Evolutionary conservation across 53 echinoderm and acorn worm genomes (phyloP).

Genomic region (Holothuria leucospilota): DNA sequence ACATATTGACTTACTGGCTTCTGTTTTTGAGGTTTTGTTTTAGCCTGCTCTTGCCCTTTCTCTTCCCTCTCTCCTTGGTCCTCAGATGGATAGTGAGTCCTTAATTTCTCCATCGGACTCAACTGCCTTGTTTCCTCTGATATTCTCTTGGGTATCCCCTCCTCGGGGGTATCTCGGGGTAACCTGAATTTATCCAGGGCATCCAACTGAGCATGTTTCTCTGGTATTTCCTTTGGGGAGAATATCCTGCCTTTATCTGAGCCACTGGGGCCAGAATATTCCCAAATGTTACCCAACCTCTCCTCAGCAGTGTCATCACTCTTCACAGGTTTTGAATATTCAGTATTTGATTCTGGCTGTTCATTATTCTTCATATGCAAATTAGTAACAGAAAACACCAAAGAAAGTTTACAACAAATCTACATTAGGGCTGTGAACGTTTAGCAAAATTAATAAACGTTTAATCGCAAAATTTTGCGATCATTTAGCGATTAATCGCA

Average conservation of each 20-base stretch:
- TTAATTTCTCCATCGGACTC: constrained; percentile 83
- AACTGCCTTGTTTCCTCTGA: constrained; percentile 64
- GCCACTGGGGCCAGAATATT: constrained; percentile 62
- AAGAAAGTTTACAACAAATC: too few species aligned
- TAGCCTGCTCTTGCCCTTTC: background rate
- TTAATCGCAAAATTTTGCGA: too few species aligned
- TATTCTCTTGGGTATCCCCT: constrained; percentile 67
- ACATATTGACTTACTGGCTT: constrained; percentile 9
- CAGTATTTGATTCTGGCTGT: background rate
- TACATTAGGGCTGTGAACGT: too few species aligned
- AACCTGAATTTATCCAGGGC: constrained; percentile 82
- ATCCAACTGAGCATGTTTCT: constrained; percentile 79
- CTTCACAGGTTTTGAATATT: background rate
- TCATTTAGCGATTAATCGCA: too few species aligned
- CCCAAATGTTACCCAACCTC: constrained; percentile 48
- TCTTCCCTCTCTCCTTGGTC: constrained; percentile 31
- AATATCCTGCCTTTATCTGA: constrained; percentile 72
- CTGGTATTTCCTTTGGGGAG: constrained; percentile 72
- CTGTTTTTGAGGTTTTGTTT: background rate
- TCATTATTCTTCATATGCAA: background rate
- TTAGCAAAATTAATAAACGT: too few species aligned
- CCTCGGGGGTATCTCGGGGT: constrained; percentile 62
- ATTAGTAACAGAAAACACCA: too few species aligned
- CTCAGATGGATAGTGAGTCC: constrained; percentile 51
- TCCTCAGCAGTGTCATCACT: constrained; percentile 37